These are phyloP conservation scores for Drosophila ercepeae DNA, from an alignment of 1,140 invertebrate genomes.

Conservation along the genomic window DNA sequence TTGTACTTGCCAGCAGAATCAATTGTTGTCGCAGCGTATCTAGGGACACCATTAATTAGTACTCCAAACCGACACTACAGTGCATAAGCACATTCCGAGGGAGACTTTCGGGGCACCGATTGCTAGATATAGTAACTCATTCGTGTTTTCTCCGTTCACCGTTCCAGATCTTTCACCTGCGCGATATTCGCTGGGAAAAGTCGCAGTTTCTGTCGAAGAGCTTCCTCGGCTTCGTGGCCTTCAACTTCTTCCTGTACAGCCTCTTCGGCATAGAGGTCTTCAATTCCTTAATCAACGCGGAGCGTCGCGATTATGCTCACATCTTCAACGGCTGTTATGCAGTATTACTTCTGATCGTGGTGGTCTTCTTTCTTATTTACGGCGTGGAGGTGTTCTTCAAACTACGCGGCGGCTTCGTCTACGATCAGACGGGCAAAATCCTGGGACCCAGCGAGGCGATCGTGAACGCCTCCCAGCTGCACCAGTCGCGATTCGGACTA, in stretches of 20 bases:
- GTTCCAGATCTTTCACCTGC: constrained; percentile 94
- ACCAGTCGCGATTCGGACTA: constrained; percentile 94
- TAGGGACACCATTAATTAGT: constrained; percentile 20
- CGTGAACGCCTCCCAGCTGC: constrained; percentile 94
- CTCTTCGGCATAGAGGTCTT: constrained; percentile 92
- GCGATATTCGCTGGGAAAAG: constrained; percentile 92
- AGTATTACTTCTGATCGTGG: constrained; percentile 94
- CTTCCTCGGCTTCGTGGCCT: constrained; percentile 94
- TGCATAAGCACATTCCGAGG: constrained; percentile 12
- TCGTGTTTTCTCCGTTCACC: constrained; percentile 46
- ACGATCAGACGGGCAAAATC: constrained; percentile 77
- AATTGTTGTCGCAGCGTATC: constrained; percentile 40
- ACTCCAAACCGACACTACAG: constrained; percentile 13
- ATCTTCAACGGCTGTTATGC: constrained; percentile 97
- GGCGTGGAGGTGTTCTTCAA: constrained; percentile 98
- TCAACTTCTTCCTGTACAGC: constrained; percentile 95
- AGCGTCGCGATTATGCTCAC: constrained; percentile 85
- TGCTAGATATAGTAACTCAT: constrained; percentile 1
- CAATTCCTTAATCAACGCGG: constrained; percentile 70
- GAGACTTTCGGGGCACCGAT: background rate
- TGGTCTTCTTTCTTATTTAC: constrained; percentile 97
- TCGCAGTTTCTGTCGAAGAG: constrained; percentile 96
- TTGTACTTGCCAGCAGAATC: constrained; percentile 16
- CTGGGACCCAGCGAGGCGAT: constrained; percentile 83
- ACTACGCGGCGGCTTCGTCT: constrained; percentile 87